These are phyloP conservation scores for Tipula unca DNA, from an alignment of 2,888 invertebrate genomes.

Conservation along the genomic window DNA sequence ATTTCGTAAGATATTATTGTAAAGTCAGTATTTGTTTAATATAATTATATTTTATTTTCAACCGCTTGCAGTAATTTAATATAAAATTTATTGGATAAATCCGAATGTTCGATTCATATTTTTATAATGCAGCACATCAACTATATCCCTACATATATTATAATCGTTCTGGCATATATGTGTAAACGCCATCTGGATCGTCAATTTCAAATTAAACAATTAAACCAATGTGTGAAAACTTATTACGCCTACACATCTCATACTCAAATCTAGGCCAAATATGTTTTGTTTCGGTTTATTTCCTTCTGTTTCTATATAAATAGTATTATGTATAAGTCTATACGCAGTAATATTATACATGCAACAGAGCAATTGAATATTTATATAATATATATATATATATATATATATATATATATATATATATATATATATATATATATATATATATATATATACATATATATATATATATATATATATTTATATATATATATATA, in stretches of 20 bases:
- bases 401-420: background rate
- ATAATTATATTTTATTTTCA: too few species aligned
- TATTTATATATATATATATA: background rate
- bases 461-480: background rate
- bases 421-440: background rate
- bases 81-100: too few species aligned
- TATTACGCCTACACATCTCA: background rate
- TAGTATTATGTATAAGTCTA: too few species aligned
- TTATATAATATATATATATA: background rate
- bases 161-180: background rate
- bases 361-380: background rate
- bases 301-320: background rate
- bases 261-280: background rate
- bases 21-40: too few species aligned
- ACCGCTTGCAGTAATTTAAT: too few species aligned
- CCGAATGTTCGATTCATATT: too few species aligned
- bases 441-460: background rate
- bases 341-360: background rate
- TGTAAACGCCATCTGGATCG: background rate
- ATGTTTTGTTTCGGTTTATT: background rate
- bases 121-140: too few species aligned
- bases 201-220: background rate
- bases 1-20: too few species aligned
- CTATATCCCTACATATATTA: too few species aligned
- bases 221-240: background rate